These are phyloP conservation scores for Semnornis frantzii DNA, from an alignment of 2,113 vertebrate genomes.

Conservation along the genomic window DNA sequence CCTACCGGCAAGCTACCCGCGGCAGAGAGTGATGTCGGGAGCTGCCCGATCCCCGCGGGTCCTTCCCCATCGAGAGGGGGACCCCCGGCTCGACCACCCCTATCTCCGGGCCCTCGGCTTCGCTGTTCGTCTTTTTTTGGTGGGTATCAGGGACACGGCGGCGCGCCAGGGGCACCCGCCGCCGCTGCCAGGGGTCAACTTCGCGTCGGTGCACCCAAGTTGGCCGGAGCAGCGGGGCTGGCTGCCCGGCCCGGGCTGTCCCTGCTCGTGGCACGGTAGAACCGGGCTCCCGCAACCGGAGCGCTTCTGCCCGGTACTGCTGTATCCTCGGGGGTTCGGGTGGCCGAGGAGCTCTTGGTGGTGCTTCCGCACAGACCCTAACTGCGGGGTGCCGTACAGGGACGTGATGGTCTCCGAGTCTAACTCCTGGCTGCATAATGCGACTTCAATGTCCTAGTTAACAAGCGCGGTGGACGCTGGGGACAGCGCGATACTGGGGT, in stretches of 20 bases:
- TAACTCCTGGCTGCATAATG: rapidly evolving
- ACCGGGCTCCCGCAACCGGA: background rate
- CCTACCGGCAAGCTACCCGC: background rate
- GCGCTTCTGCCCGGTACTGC: no score
- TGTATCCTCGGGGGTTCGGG: background rate
- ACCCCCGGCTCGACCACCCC: background rate
- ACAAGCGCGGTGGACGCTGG: rapidly evolving
- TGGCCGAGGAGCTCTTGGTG: background rate
- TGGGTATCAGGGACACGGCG: background rate
- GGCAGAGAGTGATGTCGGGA: background rate
- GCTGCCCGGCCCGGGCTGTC: no score
- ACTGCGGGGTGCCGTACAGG: background rate
- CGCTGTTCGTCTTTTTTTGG: background rate
- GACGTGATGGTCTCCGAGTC: rapidly evolving
- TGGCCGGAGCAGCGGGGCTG: background rate
- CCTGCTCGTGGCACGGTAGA: background rate
- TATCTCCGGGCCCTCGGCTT: background rate
- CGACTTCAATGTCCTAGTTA: rapidly evolving
- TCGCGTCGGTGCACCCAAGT: background rate
- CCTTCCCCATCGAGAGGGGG: background rate
- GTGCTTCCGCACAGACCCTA: background rate
- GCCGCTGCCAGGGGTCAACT: background rate
- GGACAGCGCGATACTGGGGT: background rate
- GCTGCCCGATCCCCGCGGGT: background rate
- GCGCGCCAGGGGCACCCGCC: background rate